phyloP scores from a whole-genome alignment of 2,113 vertebrate genomes.

The Dasyurus viverrinus region DNA sequence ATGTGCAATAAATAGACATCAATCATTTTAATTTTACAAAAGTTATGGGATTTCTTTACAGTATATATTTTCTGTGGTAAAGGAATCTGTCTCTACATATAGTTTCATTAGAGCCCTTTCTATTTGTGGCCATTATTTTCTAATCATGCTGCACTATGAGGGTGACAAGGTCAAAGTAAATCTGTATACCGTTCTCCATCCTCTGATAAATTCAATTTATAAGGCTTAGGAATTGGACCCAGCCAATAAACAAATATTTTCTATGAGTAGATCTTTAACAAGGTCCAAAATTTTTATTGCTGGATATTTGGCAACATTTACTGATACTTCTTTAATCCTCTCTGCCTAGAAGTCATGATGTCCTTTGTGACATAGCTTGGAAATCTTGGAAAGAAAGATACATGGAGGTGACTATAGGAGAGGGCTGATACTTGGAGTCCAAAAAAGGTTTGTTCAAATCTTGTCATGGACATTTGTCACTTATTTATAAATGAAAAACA shows the following conservation, averaged over 20 bases:
- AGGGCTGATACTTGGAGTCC: not conserved
- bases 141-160: not conserved
- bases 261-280: not conserved
- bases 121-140: not conserved
- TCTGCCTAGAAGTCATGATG: not conserved
- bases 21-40: constrained; percentile 9
- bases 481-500: no score
- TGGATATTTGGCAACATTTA: not conserved
- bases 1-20: not conserved
- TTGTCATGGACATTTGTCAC: not conserved
- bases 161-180: not conserved
- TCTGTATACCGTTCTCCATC: not conserved
- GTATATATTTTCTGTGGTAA: not conserved
- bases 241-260: not conserved
- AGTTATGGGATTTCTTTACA: not conserved
- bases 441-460: not conserved
- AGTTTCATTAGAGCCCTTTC: not conserved
- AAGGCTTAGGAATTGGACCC: not conserved
- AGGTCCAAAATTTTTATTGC: not conserved
- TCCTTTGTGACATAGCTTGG: not conserved
- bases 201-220: not conserved
- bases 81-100: not conserved
- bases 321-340: not conserved
- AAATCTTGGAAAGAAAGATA: not conserved
- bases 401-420: not conserved